A percentile compares a stretch with the other conserved stretches of the same genome.
These are phyloP conservation scores for Trichogramma dendrolimi DNA, from an alignment of 2,888 invertebrate genomes.

Conservation along the genomic window DNA sequence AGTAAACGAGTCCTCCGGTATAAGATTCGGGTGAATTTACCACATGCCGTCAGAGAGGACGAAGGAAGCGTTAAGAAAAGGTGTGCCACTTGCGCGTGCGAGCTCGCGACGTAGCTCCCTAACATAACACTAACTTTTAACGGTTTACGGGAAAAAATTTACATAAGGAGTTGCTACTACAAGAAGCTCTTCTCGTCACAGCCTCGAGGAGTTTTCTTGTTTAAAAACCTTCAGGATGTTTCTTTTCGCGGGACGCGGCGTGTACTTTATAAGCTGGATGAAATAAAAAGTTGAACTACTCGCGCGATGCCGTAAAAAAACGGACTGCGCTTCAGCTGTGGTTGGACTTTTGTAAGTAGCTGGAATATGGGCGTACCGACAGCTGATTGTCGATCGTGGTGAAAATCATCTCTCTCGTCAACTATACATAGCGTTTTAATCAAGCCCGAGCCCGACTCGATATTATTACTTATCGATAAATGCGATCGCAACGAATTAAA, in stretches of 20 bases:
- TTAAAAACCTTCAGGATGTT: not conserved
- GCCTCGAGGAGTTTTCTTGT: conserved; percentile 1
- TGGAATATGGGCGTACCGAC: too few species aligned
- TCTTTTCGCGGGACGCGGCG: not conserved
- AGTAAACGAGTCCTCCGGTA: conserved; percentile 7
- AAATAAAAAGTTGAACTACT: conserved; percentile 1
- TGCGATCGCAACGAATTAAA: not conserved
- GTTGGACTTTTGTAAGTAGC: too few species aligned
- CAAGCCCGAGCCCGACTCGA: conserved; percentile 2
- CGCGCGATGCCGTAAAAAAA: not conserved
- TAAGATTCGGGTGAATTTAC: conserved; percentile 3
- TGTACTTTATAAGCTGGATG: not conserved
- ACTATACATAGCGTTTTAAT: not conserved
- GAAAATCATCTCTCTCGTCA: conserved; percentile 2
- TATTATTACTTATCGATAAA: not conserved
- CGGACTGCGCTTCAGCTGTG: not conserved
- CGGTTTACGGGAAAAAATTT: conserved; percentile 16
- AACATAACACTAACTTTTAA: conserved; percentile 2
- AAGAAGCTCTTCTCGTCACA: not conserved
- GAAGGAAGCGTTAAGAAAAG: not conserved
- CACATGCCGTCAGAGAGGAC: not conserved
- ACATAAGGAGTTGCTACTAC: conserved; percentile 7
- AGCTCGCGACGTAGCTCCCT: not conserved
- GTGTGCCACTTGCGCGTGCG: too few species aligned
- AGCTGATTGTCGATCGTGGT: not conserved